These are phyloP conservation scores for Scalopus aquaticus DNA, from an alignment of 2,113 vertebrate species.

Conservation along the genomic window DNA sequence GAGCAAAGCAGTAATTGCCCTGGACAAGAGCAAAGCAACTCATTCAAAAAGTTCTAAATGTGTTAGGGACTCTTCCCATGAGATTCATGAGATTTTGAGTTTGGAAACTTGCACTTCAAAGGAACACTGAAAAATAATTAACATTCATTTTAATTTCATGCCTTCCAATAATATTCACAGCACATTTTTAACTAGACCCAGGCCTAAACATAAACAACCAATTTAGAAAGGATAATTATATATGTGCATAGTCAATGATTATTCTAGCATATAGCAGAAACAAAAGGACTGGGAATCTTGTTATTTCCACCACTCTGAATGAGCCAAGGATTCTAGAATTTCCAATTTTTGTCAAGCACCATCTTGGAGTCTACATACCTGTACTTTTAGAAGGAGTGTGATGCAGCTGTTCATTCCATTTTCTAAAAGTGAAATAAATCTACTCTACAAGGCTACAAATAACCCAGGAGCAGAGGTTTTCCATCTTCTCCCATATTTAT, in stretches of 20 bases:
- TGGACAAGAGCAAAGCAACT: neutral
- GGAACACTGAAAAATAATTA: slow-evolving; percentile 32
- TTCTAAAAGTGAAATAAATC: neutral
- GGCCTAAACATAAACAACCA: slow-evolving; percentile 44
- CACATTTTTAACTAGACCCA: slow-evolving; percentile 43
- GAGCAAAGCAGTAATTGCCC: neutral
- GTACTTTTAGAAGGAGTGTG: neutral
- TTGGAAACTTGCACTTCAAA: slow-evolving; percentile 8
- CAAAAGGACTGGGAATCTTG: slow-evolving; percentile 29
- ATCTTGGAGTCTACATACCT: neutral
- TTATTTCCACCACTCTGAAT: neutral
- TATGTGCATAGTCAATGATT: neutral
- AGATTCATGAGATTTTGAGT: neutral
- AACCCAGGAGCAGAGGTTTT: neutral
- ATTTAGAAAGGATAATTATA: slow-evolving; percentile 6
- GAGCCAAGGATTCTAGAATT: slow-evolving; percentile 29
- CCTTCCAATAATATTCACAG: slow-evolving; percentile 23
- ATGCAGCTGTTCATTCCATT: neutral
- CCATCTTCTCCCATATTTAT: neutral
- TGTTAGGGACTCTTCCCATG: neutral
- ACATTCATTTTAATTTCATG: neutral
- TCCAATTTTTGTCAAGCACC: slow-evolving; percentile 23
- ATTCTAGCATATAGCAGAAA: neutral
- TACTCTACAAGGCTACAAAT: neutral
- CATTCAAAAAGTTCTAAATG: neutral